Conservation (phyloP, 2,113 vertebrate genomes). For the Platycercus adscitus region DNA sequence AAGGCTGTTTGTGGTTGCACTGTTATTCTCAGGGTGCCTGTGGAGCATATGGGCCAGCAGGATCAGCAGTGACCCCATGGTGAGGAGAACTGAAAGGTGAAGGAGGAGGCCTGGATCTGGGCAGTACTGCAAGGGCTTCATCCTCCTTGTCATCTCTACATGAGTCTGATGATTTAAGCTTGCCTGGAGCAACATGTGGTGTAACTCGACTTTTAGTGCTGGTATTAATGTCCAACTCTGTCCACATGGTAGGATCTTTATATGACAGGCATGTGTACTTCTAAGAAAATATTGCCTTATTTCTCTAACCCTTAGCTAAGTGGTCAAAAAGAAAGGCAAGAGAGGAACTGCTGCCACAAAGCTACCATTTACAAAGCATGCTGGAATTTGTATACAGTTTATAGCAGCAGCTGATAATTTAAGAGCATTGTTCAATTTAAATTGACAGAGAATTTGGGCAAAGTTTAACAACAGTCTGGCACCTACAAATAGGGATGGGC, state of each 20-base stretch:
- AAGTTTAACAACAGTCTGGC: background rate
- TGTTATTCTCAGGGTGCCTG: fast-evolving
- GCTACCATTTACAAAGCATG: background rate
- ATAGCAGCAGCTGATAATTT: background rate
- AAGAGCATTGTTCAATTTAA: background rate
- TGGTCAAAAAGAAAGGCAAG: background rate
- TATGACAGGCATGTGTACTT: background rate
- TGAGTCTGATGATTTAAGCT: fast-evolving
- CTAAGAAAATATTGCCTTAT: background rate
- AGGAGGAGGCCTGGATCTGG: background rate
- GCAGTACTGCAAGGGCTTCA: fast-evolving
- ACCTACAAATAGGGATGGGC: background rate
- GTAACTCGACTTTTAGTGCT: background rate
- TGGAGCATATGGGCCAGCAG: background rate
- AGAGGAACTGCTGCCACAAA: background rate
- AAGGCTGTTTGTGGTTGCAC: background rate
- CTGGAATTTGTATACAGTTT: background rate
- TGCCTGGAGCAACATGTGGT: background rate
- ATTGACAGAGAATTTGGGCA: background rate
- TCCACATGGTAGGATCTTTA: background rate
- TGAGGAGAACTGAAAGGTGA: background rate
- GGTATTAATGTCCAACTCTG: background rate
- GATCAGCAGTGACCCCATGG: fast-evolving
- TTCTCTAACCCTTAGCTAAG: background rate
- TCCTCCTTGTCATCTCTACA: fast-evolving